These are phyloP conservation scores for Drosophila sulfurigaster DNA, from an alignment of 1,140 invertebrate genomes.

Conservation along the genomic window DNA sequence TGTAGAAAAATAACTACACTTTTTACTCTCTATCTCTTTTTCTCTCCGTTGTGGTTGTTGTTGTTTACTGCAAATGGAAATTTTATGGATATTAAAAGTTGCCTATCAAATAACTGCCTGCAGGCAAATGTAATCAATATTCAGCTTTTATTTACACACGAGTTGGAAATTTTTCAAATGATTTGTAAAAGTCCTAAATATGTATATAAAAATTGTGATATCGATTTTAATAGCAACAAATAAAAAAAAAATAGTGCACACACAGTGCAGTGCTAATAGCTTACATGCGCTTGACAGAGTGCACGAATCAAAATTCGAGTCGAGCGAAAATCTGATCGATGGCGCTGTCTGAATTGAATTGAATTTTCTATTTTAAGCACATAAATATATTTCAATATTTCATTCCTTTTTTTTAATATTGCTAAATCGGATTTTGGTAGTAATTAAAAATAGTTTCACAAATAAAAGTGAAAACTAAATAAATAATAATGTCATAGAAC, in stretches of 20 bases:
- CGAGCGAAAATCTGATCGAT: neutral
- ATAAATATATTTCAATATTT: no score
- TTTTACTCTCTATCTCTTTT: neutral
- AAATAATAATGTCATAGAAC: no score
- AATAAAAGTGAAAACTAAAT: no score
- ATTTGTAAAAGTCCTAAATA: constrained; percentile 11
- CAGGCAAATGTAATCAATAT: constrained; percentile 30
- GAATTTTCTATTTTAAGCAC: no score
- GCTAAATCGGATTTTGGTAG: no score
- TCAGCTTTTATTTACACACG: constrained; percentile 18
- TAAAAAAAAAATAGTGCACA: no score
- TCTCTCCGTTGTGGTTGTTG: neutral
- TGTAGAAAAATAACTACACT: constrained; percentile 31
- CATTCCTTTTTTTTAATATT: no score
- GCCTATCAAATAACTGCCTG: constrained; percentile 24
- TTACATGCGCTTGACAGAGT: neutral
- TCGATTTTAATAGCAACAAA: neutral
- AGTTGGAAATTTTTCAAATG: constrained; percentile 5
- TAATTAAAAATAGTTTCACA: no score
- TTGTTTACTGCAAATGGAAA: constrained; percentile 28
- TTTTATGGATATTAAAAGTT: constrained; percentile 30
- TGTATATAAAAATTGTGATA: neutral
- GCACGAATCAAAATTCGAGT: neutral
- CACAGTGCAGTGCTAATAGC: neutral
- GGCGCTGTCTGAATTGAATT: neutral